A percentile compares a stretch with the other conserved stretches of the same genome.
phyloP scores from a whole-genome alignment of 2,888 invertebrate genomes.

The Epinotia demarniana region DNA sequence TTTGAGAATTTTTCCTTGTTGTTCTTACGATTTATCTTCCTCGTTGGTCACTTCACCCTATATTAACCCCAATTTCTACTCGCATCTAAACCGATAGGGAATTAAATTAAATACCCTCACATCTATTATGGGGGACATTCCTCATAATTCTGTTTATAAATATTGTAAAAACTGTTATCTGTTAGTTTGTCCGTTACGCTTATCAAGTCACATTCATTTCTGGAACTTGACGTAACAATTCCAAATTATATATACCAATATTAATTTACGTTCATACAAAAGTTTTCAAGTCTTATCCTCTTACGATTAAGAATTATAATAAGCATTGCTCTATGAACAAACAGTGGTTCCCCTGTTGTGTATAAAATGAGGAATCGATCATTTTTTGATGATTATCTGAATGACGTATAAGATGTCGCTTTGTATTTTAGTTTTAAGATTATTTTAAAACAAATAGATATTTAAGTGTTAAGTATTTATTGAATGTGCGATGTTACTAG shows the following conservation, averaged over 20 bases:
- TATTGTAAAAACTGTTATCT: slow-evolving; percentile 35
- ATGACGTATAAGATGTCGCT: slow-evolving; percentile 41
- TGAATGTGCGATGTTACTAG: background rate
- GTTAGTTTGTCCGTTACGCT: slow-evolving; percentile 35
- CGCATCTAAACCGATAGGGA: slow-evolving; percentile 8
- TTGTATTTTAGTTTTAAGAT: slow-evolving; percentile 7
- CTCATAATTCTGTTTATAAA: slow-evolving; percentile 39
- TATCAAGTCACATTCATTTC: slow-evolving; percentile 39
- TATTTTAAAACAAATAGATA: too few species aligned
- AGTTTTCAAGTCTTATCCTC: background rate
- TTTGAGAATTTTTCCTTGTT: background rate
- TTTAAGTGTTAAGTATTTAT: background rate
- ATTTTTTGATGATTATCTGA: slow-evolving; percentile 40
- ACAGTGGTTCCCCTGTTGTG: slow-evolving; percentile 23
- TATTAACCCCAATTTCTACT: slow-evolving; percentile 24
- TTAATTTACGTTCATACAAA: background rate
- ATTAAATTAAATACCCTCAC: slow-evolving; percentile 35
- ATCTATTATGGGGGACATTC: slow-evolving; percentile 34
- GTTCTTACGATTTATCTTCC: slow-evolving; percentile 1
- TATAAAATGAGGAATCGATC: slow-evolving; percentile 40
- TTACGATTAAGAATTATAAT: slow-evolving; percentile 1
- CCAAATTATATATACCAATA: slow-evolving; percentile 9
- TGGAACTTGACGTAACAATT: slow-evolving; percentile 23
- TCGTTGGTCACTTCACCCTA: slow-evolving; percentile 3
- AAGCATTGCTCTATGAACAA: background rate